phyloP scores from a whole-genome alignment of 64 coral and sea anemone species.

The Dendronephthya gigantea region DNA sequence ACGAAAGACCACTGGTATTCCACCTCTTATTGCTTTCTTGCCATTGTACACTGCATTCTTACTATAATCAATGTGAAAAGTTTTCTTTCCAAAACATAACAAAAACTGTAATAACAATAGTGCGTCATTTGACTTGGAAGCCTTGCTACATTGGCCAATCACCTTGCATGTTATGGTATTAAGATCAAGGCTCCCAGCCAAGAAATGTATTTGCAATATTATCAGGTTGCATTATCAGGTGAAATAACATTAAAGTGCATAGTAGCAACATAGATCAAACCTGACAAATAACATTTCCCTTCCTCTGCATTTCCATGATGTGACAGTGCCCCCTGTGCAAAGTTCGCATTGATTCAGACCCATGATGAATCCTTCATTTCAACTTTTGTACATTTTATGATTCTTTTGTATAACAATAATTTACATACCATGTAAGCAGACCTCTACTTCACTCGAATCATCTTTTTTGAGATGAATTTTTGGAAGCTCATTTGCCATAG shows the following conservation, averaged over 20 bases:
- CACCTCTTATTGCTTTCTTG: conserved; percentile 87
- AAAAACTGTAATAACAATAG: too few relatives aligned
- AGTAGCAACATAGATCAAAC: conserved; percentile 14
- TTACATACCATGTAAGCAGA: neutral
- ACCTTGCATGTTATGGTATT: too few relatives aligned
- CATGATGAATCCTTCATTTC: neutral
- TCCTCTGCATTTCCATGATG: conserved; percentile 73
- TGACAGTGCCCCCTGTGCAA: conserved; percentile 60
- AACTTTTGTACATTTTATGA: neutral
- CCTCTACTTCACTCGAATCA: neutral
- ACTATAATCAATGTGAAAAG: conserved; percentile 26
- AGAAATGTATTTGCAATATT: too few relatives aligned
- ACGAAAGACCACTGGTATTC: conserved; percentile 88
- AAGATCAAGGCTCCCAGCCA: too few relatives aligned
- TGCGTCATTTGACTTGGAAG: too few relatives aligned
- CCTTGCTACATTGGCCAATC: too few relatives aligned
- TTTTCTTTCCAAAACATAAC: too few relatives aligned
- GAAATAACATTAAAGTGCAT: too few relatives aligned
- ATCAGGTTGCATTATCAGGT: too few relatives aligned
- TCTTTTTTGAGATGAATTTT: neutral
- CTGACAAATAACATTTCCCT: conserved; percentile 72
- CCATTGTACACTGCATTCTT: conserved; percentile 74
- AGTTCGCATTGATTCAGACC: neutral
- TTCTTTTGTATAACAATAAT: neutral
- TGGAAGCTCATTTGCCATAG: neutral